Conservation (phyloP, 2,888 invertebrate genomes). For the Notodonta dromedarius region DNA sequence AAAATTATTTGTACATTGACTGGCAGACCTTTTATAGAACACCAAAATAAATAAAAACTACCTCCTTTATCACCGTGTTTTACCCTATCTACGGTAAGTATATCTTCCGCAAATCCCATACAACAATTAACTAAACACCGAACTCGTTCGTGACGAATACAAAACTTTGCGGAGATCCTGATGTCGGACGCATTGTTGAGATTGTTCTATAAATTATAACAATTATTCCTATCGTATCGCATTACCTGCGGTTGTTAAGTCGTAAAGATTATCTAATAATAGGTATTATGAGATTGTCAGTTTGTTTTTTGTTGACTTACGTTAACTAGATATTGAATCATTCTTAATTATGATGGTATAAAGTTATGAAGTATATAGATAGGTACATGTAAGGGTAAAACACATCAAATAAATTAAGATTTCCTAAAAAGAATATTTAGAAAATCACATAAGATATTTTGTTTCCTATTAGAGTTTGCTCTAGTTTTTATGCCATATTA, state of each 20-base stretch:
- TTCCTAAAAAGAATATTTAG: too few relatives aligned
- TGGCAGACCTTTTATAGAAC: too few relatives aligned
- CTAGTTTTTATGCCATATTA: too few relatives aligned
- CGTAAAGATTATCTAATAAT: conserved; percentile 1
- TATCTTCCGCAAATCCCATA: conserved; percentile 13
- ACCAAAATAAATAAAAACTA: neutral
- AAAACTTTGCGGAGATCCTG: conserved; percentile 37
- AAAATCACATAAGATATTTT: too few relatives aligned
- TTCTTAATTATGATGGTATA: too few relatives aligned
- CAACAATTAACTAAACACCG: conserved; percentile 9
- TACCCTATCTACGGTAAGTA: conserved; percentile 15
- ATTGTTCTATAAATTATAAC: conserved; percentile 24
- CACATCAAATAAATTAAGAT: too few relatives aligned
- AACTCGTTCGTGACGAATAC: conserved; percentile 23
- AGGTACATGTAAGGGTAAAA: too few relatives aligned
- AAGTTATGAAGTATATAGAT: too few relatives aligned
- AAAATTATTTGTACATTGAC: too few relatives aligned
- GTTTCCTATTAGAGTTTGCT: too few relatives aligned
- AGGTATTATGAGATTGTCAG: neutral
- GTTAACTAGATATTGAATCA: too few relatives aligned
- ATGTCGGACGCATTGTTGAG: conserved; percentile 30
- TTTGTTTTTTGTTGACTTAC: neutral
- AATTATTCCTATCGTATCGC: conserved; percentile 30
- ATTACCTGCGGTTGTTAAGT: conserved; percentile 7
- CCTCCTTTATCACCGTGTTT: neutral